phyloP scores from a whole-genome alignment of 2,797 vertebrate genomes.

The Cyprinodon diabolis region DNA sequence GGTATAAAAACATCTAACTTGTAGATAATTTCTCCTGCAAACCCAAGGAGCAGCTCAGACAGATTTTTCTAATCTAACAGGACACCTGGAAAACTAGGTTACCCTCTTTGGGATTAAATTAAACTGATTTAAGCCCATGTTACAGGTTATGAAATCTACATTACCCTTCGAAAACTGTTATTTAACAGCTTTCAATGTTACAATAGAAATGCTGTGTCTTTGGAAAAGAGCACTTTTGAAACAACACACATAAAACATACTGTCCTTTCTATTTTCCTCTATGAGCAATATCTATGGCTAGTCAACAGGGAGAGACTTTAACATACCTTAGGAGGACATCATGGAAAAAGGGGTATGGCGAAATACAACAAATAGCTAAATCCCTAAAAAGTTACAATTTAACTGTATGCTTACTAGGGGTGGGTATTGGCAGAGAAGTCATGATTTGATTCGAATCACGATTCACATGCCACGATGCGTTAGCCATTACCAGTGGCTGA shows the following conservation, averaged over 20 bases:
- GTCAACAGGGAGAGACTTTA: background rate
- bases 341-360: background rate
- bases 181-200: slow-evolving; percentile 51
- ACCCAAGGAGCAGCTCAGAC: slow-evolving; percentile 25
- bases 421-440: too few species aligned
- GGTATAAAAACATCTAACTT: too few species aligned
- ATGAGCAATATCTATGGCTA: too few species aligned
- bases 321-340: background rate
- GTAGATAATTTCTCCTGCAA: background rate
- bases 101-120: slow-evolving; percentile 55
- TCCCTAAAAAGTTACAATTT: background rate
- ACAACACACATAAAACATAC: background rate
- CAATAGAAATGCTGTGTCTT: slow-evolving; percentile 42
- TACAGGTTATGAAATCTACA: slow-evolving; percentile 53
- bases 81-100: slow-evolving; percentile 65
- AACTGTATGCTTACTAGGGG: background rate
- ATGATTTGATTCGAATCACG: too few species aligned
- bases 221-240: too few species aligned
- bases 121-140: slow-evolving; percentile 60
- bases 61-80: slow-evolving; percentile 37
- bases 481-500: too few species aligned
- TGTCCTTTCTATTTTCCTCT: background rate
- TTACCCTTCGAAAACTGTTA: slow-evolving; percentile 45
- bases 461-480: too few species aligned
- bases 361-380: background rate